A percentile compares a stretch with the other conserved stretches of the same genome.
Evolutionary conservation across 2,113 vertebrate species (phyloP).

Genomic region (Psettodes erumei): DNA sequence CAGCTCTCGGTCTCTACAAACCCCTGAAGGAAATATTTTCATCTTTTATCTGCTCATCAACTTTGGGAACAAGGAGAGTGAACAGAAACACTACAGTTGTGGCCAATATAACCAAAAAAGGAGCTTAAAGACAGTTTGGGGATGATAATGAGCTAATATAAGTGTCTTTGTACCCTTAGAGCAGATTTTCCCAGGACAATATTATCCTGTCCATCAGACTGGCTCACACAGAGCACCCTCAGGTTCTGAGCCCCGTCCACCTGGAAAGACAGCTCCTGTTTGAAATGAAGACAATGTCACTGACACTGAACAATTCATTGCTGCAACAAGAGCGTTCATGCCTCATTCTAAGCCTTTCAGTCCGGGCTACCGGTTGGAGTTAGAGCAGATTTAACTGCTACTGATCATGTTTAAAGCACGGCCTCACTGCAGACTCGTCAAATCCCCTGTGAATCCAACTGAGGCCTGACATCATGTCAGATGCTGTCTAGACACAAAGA

Average conservation of each 20-base stretch:
- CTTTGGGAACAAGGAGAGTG: too few species aligned
- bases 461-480: conserved; percentile 23
- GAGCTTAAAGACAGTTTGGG: too few species aligned
- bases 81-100: too few species aligned
- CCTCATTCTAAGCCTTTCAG: conserved; percentile 15
- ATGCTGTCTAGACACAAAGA: conserved; percentile 63
- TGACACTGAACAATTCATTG: not conserved
- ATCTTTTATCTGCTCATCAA: too few species aligned
- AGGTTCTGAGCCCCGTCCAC: conserved; percentile 78
- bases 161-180: conserved; percentile 70
- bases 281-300: not conserved
- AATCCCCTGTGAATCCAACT: conserved; percentile 2
- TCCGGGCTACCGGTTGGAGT: conserved; percentile 20
- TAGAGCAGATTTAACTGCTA: conserved; percentile 25
- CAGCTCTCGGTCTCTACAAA: not conserved
- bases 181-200: conserved; percentile 68
- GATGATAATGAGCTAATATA: too few species aligned
- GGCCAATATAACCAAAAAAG: not conserved
- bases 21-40: not conserved
- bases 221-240: conserved; percentile 74
- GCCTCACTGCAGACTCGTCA: conserved; percentile 7
- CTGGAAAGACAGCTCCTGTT: conserved; percentile 80
- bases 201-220: conserved; percentile 51
- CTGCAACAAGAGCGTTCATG: conserved; percentile 2
- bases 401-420: conserved; percentile 57